Conservation (phyloP, 2,797 vertebrate genomes). For the Oreonectes daqikongensis region DNA sequence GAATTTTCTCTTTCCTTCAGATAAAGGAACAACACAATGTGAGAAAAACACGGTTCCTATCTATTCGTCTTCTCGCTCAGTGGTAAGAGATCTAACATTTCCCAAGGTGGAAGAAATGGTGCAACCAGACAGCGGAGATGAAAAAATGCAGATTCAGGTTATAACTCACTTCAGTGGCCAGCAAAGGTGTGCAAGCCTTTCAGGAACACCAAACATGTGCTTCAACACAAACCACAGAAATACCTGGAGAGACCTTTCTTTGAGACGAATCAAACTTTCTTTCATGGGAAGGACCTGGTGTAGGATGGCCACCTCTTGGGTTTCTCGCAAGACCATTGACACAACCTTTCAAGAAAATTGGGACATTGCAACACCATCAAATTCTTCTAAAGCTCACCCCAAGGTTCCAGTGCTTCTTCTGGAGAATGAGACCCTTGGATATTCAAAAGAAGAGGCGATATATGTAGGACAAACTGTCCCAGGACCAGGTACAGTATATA, state of each 20-base stretch:
- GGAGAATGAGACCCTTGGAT: constrained; percentile 1
- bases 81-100: constrained; percentile 76
- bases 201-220: constrained; percentile 64
- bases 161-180: constrained; percentile 55
- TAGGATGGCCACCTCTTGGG: constrained; percentile 61
- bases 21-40: constrained; percentile 10
- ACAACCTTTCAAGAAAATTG: not conserved
- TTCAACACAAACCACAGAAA: constrained; percentile 58
- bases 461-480: constrained; percentile 36
- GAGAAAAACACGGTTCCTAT: constrained; percentile 70
- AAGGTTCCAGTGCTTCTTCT: not conserved
- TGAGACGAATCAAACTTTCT: constrained; percentile 64
- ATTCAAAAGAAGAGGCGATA: constrained; percentile 49
- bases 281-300: constrained; percentile 67
- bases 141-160: constrained; percentile 58
- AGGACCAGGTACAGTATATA: constrained; percentile 61
- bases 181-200: constrained; percentile 49
- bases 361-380: constrained; percentile 1
- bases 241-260: constrained; percentile 64
- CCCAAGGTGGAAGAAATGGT: constrained; percentile 77
- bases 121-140: constrained; percentile 40
- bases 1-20: constrained; percentile 53
- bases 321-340: constrained; percentile 55
- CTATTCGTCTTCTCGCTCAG: constrained; percentile 72
- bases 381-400: constrained; percentile 20